Base-by-base conservation (phyloP, 2,113 vertebrate species). In the Gasterosteus nipponicus region DNA sequence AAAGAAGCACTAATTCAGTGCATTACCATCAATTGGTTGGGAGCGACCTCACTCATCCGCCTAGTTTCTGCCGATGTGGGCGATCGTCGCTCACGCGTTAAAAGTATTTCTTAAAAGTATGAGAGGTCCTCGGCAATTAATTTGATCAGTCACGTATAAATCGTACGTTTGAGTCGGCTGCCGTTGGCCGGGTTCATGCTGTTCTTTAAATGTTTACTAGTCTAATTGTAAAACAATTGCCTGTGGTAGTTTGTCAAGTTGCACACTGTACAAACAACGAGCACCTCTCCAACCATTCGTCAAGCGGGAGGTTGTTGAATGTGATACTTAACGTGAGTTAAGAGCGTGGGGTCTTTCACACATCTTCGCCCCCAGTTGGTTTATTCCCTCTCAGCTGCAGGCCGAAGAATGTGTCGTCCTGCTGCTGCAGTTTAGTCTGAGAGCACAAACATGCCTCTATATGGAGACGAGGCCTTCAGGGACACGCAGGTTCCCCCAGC, bases 401-500 rank as follows among this genome's bases (percentile, higher is more conserved):
- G 65, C 76, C 87, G 86, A 92, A 84, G 81, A 88, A 92, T 88
- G 91, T 68, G 69, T 83, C 82, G 49, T 62, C 42, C 26, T 59
- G 80, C 72, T 49, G 78, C 82, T 71, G 77, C 78, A 68, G 80
- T 90, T 86, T 87, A 89, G 88, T 85, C 84, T 81, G 78, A 38
- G 74, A 78, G 86, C 58, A 64, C 84, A 85, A 84, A 82, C 84
- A 92, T 89, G 87, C 75, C 89, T 87, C 79, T 87, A 89, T 89
- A 90, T 70, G 89, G 87, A 83, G 60, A 85, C 53, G 14, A 77
- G 54, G 75, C 77, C 80, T 79, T 81, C 47, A 74, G 86, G 80
- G 81, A 87, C 84, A 64, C 54, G 7, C 39, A n/a, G 44, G 44
- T 71, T 81, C 71, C 65, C 68, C 54, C 74, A 78, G 57, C 35